phyloP scores from a whole-genome alignment of 2,888 invertebrate genomes.

The Tethea ocularis region DNA sequence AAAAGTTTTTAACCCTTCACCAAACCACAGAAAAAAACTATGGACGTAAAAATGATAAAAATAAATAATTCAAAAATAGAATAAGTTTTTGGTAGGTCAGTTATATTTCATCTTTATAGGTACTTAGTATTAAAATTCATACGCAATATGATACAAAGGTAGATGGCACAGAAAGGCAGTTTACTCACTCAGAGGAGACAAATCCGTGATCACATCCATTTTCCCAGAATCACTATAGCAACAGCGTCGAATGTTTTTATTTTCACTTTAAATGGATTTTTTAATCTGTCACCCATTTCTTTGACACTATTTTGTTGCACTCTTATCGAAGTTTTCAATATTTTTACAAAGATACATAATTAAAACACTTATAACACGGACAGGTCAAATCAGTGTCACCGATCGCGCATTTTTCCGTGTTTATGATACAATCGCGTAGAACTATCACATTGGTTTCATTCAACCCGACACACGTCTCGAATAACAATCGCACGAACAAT shows the following conservation, averaged over 20 bases:
- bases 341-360: background rate
- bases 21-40: no score
- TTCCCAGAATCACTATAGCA: slow-evolving; percentile 45
- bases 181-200: slow-evolving; percentile 74
- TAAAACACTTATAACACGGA: slow-evolving; percentile 19
- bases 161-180: background rate
- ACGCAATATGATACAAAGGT: no score
- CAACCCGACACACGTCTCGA: slow-evolving; percentile 33
- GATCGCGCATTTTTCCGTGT: slow-evolving; percentile 61
- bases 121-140: no score
- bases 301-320: slow-evolving; percentile 48
- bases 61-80: no score
- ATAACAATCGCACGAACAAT: slow-evolving; percentile 17
- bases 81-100: no score
- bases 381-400: slow-evolving; percentile 45
- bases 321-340: background rate
- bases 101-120: no score
- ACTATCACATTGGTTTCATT: slow-evolving; percentile 44
- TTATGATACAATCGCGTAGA: slow-evolving; percentile 55
- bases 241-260: slow-evolving; percentile 50
- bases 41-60: no score
- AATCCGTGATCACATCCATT: slow-evolving; percentile 75
- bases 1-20: no score
- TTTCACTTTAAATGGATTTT: slow-evolving; percentile 77
- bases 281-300: slow-evolving; percentile 79